Base-by-base conservation (phyloP, 2,113 vertebrate genomes). In the Hypanus sabinus region DNA sequence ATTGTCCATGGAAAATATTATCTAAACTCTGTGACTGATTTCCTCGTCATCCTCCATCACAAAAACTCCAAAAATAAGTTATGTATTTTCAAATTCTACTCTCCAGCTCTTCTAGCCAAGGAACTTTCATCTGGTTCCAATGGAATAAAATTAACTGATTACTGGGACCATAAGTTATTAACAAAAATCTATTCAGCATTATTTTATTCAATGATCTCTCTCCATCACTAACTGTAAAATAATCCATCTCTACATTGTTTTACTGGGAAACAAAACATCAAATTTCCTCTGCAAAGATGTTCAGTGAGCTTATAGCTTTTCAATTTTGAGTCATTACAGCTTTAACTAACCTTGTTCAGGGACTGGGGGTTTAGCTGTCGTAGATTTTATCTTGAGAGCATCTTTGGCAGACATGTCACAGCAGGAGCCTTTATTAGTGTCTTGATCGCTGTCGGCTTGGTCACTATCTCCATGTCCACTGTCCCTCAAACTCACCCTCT, bases 381-480 rank as follows among this genome's bases (percentile, higher is more conserved):
- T 97, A 70, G 98, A 98, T 97, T 99, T 99, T 97, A 99, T 97
- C 97, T 99, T 99, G 96, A 99, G 98, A 94, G 99, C 98, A 95
- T 99, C 99, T 96, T 99, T 99, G 96, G 99, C 99, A 95, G 98
- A 99, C 99, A 99, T 99, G 96, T 99, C 99, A 95, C 98, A 99
- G 97, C 98, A 99, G 96, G 99, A 99, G 96, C 99, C 99, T 98
- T 99, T 99, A 97, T 99, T 99, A 96, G 99, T 99, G 97, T 99
- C 99, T 97, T 99, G 99, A 97, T 99, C 99, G 95, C 99, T 99
- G 97, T 99, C 99, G 94, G 98, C 99, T 97, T 99, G 99, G 97
- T 99, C 99, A 95, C 99, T 99, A 97, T 99, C 99, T 94, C 99
- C 99, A 95, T 99, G 99, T 95, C 99, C 99, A 95, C 99, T 99